Base-by-base conservation (phyloP, 2,113 vertebrate species). In the Colistium nudipinnis region DNA sequence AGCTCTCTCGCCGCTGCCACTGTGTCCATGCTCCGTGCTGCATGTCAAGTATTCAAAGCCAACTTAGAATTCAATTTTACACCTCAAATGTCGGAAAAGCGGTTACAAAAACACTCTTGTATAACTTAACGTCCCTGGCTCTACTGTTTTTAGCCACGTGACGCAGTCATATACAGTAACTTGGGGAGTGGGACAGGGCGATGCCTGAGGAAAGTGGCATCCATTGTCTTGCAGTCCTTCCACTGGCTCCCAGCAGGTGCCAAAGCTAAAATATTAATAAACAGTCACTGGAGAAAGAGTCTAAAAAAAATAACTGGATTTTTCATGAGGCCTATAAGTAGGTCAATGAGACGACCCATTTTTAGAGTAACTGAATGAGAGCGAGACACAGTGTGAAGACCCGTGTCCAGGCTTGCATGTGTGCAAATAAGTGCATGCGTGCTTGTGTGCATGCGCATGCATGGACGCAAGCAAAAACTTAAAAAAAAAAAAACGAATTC, bases 341-440 rank as follows among this genome's bases (percentile, higher is more conserved):
- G 90, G 91, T 92, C 90, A 91, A 83, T 89, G 86, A 92, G 83
- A 85, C 33, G 82, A 92, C 90, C 89, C 77, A 87, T 92, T 91
- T 92, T 77, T 82, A 79, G 62, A 77, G 65, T 51, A 78, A 87
- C 70, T 72, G 82, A 86, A 51, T 53, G 51, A 57, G 48, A 79
- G 62, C 57, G 70, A 78, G 59, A 33, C 14, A 51, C 30, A 41
- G 56, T 72, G 53, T 56, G 36, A 78, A 62, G 75, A 70, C 66
- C 17, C 20, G 33, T 36, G 56, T 59, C 36, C 41, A 43, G 16
- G 25, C 45, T 66, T 45, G 65, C 38, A 43, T 60, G 44, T 22
- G 44, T 4, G 20, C 13, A 12, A 24, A 48, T 48, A 24, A 48
- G 17, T 4, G n/a, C 45, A 48, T 35, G 17, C 30, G 20, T 20